phyloP scores from a whole-genome alignment of 2,113 vertebrate genomes.

The Willisornis vidua region DNA sequence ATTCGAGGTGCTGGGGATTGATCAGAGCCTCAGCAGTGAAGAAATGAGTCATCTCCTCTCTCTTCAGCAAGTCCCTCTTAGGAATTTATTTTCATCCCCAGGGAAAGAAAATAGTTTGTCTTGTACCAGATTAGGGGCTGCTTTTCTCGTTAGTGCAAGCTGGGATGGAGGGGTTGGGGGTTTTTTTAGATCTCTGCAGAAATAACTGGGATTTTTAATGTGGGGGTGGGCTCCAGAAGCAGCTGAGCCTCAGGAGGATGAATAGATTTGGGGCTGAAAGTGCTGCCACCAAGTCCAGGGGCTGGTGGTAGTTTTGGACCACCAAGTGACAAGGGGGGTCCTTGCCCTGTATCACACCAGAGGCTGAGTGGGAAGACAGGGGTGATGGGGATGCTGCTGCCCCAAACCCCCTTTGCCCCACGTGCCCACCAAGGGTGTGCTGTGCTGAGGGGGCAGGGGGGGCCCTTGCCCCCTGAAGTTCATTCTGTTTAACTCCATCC shows the following conservation, averaged over 20 bases:
- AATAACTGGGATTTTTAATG: neutral
- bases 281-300: neutral
- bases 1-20: neutral
- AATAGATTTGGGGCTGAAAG: neutral
- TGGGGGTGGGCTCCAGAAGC: neutral
- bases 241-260: neutral
- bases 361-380: neutral
- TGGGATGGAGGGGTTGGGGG: neutral
- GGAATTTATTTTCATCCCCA: slow-evolving; percentile 9
- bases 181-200: neutral
- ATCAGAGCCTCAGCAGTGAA: neutral
- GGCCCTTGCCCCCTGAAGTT: neutral
- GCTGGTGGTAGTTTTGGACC: neutral
- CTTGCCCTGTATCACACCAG: rapidly evolving
- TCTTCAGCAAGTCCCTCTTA: neutral
- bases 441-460: neutral
- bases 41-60: slow-evolving; percentile 32
- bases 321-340: neutral
- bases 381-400: neutral
- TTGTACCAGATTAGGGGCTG: neutral
- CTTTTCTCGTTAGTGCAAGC: neutral
- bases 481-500: neutral
- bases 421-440: rapidly evolving
- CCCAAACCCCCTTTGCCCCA: neutral
- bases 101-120: slow-evolving; percentile 24